Conservation (phyloP, 23 tunicate genomes). For the Clavelina lepadiformis region DNA sequence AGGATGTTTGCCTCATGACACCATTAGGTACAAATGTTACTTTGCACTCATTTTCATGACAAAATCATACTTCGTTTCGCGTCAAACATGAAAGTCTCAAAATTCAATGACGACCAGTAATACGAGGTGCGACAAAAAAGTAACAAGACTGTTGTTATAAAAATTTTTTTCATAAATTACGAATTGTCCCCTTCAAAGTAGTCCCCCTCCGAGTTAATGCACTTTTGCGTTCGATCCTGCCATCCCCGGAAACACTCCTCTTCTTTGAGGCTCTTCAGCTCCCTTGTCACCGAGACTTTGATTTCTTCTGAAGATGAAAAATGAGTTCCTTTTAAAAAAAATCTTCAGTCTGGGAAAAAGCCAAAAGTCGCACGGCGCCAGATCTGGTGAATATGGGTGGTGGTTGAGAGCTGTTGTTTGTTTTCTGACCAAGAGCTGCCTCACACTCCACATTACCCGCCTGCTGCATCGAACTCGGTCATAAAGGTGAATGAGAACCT, state of each 20-base stretch:
- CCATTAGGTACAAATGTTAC: slow-evolving; percentile 26
- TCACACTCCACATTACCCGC: slow-evolving; percentile 3
- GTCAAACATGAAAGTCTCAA: not conserved
- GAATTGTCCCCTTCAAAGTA: too few species aligned
- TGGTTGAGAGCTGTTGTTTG: slow-evolving; percentile 1
- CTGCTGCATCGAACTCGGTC: slow-evolving; percentile 3
- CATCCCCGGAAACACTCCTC: slow-evolving; percentile 9
- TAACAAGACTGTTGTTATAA: slow-evolving; percentile 10
- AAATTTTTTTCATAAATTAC: too few species aligned
- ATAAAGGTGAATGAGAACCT: slow-evolving; percentile 5
- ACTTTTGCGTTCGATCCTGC: slow-evolving; percentile 21
- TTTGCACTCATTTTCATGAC: not conserved
- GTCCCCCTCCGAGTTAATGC: slow-evolving; percentile 7
- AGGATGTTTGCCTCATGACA: slow-evolving; percentile 62
- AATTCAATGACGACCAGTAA: not conserved
- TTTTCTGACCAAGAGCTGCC: slow-evolving; percentile 24
- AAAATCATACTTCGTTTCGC: not conserved
- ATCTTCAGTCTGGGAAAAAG: slow-evolving; percentile 12
- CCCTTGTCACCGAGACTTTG: slow-evolving; percentile 5
- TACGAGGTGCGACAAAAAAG: slow-evolving; percentile 20
- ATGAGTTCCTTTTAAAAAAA: slow-evolving; percentile 8
- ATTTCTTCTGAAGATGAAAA: slow-evolving; percentile 7
- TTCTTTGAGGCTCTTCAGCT: slow-evolving; percentile 11
- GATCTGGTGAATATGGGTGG: slow-evolving; percentile 2
- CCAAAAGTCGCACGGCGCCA: slow-evolving; percentile 14